Percentiles rank a stretch among this genome's conserved stretches.
phyloP scores from a whole-genome alignment of 2,888 invertebrate species.

The Drosophila hamatofila region DNA sequence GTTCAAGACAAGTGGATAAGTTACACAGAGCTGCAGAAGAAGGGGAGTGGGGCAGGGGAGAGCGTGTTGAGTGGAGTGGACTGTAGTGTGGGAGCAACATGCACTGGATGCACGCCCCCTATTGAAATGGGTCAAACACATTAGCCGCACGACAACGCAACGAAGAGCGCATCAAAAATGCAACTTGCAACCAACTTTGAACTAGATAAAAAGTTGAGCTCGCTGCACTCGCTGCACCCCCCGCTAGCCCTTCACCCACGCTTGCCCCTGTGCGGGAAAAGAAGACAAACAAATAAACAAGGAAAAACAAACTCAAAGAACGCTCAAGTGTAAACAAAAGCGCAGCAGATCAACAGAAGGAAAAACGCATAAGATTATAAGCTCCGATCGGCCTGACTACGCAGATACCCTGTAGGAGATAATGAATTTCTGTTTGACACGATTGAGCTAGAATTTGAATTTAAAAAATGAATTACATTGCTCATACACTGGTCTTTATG shows the following conservation, averaged over 20 bases:
- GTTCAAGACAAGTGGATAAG: slow-evolving; percentile 44
- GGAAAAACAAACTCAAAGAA: slow-evolving; percentile 42
- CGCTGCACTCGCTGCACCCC: slow-evolving; percentile 4
- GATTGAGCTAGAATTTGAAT: too few species aligned
- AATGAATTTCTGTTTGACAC: too few species aligned
- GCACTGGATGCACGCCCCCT: slow-evolving; percentile 43
- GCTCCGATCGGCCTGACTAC: background rate
- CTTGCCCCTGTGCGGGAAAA: slow-evolving; percentile 1
- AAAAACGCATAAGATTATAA: background rate
- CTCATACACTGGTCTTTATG: too few species aligned
- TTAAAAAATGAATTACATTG: too few species aligned
- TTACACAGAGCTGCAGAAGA: slow-evolving; percentile 9
- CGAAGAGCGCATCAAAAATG: slow-evolving; percentile 67
- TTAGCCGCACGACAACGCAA: slow-evolving; percentile 58
- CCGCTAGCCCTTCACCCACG: background rate
- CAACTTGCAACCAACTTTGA: slow-evolving; percentile 65
- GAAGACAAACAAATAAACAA: slow-evolving; percentile 30
- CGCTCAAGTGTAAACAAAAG: slow-evolving; percentile 69
- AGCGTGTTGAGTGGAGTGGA: too few species aligned
- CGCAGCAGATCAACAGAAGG: slow-evolving; percentile 44
- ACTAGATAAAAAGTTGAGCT: slow-evolving; percentile 51
- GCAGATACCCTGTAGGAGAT: background rate
- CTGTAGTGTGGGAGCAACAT: slow-evolving; percentile 52
- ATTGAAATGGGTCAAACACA: slow-evolving; percentile 71
- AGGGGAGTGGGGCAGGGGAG: background rate